A percentile compares a stretch with the other conserved stretches of the same genome.
phyloP scores from a whole-genome alignment of 1,140 invertebrate species.

The Formica exsecta region DNA sequence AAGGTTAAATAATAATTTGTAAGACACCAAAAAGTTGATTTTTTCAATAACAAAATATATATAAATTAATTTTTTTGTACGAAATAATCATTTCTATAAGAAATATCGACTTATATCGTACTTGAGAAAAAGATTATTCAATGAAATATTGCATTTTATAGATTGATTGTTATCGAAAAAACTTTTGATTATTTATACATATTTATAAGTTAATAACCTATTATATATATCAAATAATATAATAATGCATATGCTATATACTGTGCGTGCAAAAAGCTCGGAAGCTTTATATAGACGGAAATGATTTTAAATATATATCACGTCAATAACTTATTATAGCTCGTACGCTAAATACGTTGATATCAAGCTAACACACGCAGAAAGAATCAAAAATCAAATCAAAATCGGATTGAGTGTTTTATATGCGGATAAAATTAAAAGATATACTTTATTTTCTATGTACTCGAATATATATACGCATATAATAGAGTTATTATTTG shows the following conservation, averaged over 20 bases:
- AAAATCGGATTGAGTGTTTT: not conserved
- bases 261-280: not conserved
- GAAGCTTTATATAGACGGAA: slow-evolving; percentile 4
- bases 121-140: not conserved
- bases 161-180: not conserved
- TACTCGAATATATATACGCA: not conserved
- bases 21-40: not conserved
- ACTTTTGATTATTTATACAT: not conserved
- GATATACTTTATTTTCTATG: not conserved
- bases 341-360: not conserved
- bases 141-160: not conserved
- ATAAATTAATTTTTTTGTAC: not conserved
- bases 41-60: not conserved
- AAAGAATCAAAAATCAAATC: not conserved
- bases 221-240: slow-evolving; percentile 8
- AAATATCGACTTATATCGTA: not conserved
- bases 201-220: not conserved
- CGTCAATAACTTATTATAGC: slow-evolving; percentile 16
- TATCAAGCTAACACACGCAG: not conserved
- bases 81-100: not conserved
- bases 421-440: not conserved
- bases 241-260: slow-evolving; percentile 20
- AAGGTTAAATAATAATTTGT: not conserved
- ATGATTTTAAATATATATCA: slow-evolving; percentile 42
- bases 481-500: not conserved